Base-by-base conservation (phyloP, 2,888 invertebrate genomes). In the Rhyacophila evoluta region DNA sequence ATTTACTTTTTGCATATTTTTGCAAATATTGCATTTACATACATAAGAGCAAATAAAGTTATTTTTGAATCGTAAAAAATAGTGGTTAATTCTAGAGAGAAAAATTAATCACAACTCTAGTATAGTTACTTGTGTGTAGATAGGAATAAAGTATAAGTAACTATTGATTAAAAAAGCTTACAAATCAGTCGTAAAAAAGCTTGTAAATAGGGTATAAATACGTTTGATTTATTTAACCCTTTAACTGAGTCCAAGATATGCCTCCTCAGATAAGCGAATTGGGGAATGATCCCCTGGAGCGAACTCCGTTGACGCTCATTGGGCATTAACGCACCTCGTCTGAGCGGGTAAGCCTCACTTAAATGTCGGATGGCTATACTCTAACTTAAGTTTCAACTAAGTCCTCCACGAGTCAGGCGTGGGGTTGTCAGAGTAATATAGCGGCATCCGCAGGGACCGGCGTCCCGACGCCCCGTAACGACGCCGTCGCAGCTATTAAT, bases 381-480 rank as follows among this genome's bases (percentile, higher is more conserved):
- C 15, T 55, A 19, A 55, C 55, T 55, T 55, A 55, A 55, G 55
- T 55, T 55, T 55, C 55, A 55, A 55, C 55, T 55, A 55, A 55
- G 55, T 55, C 41, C 41, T 55, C 41, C 29, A 33, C 29, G 19
- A 55, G 41, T 55, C 55, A 12, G 55, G 19, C 55, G 55, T 55
- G 55, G 55, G 55, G 55, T 55, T 55, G 15, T 55, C 55, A 55
- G 55, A 55, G 55, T 55, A 55, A 55, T 55, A 55, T 15, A 55
- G 55, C 2, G 19, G 55, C 55, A 19, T 55, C 55, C 55, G 55
- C 55, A 25, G 55, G 55, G 55, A 55, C 55, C 10, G 55, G 55
- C 55, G 55, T 55, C 55, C 19, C 55, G 25, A 25, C 55, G 19
- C 55, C 19, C 55, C 12, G 55, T 25, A 25, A 55, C 25, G 55